These are phyloP conservation scores for Abrostola tripartita DNA, from an alignment of 2,888 invertebrate species.

Conservation along the genomic window DNA sequence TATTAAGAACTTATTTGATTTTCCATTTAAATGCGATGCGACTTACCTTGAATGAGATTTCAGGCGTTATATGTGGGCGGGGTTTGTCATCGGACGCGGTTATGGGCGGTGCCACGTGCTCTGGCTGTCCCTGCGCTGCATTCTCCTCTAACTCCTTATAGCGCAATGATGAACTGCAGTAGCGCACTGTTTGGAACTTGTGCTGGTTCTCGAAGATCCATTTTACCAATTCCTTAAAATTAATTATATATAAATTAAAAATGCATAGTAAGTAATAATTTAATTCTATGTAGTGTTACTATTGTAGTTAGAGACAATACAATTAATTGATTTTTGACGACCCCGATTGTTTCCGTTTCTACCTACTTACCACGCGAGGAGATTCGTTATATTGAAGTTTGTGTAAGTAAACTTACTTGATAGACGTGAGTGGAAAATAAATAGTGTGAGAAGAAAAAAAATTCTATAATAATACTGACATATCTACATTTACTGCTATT, in stretches of 20 bases:
- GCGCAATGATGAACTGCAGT: constrained; percentile 87
- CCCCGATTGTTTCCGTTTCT: constrained; percentile 11
- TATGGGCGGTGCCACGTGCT: constrained; percentile 63
- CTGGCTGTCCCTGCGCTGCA: constrained; percentile 62
- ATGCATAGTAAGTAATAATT: constrained; percentile 12
- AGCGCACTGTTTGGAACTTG: constrained; percentile 89
- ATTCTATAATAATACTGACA: too few relatives aligned
- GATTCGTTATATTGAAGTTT: neutral
- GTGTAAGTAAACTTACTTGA: neutral
- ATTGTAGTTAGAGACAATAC: constrained; percentile 17
- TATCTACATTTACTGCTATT: too few relatives aligned
- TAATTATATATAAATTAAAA: constrained; percentile 3
- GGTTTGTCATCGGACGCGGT: constrained; percentile 64
- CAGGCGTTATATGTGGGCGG: constrained; percentile 75
- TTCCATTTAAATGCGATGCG: constrained; percentile 19
- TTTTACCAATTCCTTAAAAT: constrained; percentile 87
- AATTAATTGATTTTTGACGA: constrained; percentile 17
- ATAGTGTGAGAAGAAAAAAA: too few relatives aligned
- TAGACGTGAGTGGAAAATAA: too few relatives aligned
- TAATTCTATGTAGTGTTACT: constrained; percentile 14
- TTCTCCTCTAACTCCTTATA: constrained; percentile 85
- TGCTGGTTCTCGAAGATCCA: constrained; percentile 92
- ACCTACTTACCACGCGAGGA: constrained; percentile 7
- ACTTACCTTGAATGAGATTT: constrained; percentile 88
- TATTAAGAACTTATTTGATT: constrained; percentile 43